A percentile compares a stretch with the other conserved stretches of the same genome.
Conservation (phyloP, 1,140 invertebrate species). For the Orchesella cincta region DNA sequence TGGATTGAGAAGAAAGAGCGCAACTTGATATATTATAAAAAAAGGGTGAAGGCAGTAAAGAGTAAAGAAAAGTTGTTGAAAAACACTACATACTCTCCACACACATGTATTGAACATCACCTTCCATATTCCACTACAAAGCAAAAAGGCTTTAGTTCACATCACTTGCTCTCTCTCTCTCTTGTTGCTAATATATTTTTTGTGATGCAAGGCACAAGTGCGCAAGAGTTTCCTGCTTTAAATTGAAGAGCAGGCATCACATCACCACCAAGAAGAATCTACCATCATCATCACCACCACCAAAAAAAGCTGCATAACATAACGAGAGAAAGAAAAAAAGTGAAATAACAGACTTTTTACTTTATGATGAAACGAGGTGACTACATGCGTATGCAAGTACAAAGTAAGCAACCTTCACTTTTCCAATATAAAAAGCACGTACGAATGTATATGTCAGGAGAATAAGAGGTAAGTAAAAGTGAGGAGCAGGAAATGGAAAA, state of each 20-base stretch:
- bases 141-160: not conserved
- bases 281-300: not conserved
- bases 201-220: conserved; percentile 18
- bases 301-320: not conserved
- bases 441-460: not conserved
- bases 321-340: not conserved
- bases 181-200: conserved; percentile 19
- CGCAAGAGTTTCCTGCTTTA: conserved; percentile 13
- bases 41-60: not conserved
- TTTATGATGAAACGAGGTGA: not conserved
- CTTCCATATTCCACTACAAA: not conserved
- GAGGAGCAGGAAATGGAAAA: conserved; percentile 3
- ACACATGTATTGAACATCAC: too few species aligned
- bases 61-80: not conserved
- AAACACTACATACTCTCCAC: not conserved
- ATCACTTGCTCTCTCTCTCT: not conserved
- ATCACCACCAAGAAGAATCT: too few species aligned
- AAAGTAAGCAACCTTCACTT: not conserved
- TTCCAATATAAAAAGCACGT: not conserved
- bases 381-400: not conserved
- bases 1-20: too few species aligned
- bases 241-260: conserved; percentile 15
- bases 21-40: too few species aligned
- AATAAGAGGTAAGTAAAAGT: not conserved
- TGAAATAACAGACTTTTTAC: not conserved